Base-by-base conservation (phyloP, 37 sponge, comb jelly and placozoan genomes). In the Lycopodina hypogea region DNA sequence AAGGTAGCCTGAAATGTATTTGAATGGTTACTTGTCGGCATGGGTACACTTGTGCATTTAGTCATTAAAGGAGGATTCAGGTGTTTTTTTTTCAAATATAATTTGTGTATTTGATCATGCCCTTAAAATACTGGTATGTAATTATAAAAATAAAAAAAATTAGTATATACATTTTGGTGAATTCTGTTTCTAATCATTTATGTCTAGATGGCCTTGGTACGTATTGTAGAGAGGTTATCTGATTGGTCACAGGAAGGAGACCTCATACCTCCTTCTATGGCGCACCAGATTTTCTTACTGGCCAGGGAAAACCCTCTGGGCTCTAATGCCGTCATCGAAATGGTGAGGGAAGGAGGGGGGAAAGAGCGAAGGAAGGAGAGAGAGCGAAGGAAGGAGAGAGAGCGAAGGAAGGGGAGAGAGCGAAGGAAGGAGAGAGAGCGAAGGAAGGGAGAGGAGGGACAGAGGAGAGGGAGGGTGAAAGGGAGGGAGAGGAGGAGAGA, bases 241-340 rank as follows among this genome's bases (percentile, higher is more conserved):
- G 82, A 77, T 0, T 85, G 76, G 80, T 64, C 72, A 26, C 39
- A 29, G 26, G 82, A 85, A 53, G 90, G 82, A 19, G 40, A 72
- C 19, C 55, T 58, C n/a, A 32, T 90, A 21, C 78, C 90, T 4
- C 79, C 78, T 22, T 65, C 39, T 28, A 80, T 90, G 81, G 60
- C 81, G 1, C 37, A 36, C 3, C 56, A 28, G 1, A 28, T 84
- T 21, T 34, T 84, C 56, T 50, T 12, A 24, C 53, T 74, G 14
- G 80, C 81, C 63, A 84, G 57, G 48, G 55, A 60, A 11, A 78
- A 55, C 26, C 30, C 39, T 6, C 51, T 56, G 29, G 89, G 85
- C 0, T 74, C 53, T 52, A 63, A 34, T 36, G 72, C 81, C 23
- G 40, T 89, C 1, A 60, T 72, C 26, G 42, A 74, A 56, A 26